Conservation (phyloP, 2,113 vertebrate genomes). For the Raja brachyura region DNA sequence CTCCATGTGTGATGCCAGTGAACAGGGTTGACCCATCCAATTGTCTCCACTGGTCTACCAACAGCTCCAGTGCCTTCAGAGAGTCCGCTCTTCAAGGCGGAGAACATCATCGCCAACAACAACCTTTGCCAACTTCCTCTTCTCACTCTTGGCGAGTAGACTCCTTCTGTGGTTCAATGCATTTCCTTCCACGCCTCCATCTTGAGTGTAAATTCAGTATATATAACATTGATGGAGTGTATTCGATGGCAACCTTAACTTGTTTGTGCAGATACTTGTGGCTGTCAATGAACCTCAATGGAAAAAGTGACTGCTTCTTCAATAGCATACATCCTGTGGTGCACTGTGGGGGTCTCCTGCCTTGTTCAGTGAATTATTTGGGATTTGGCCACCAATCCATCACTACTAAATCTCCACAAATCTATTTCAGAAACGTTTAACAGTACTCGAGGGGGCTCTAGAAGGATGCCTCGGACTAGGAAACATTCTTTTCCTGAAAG, state of each 20-base stretch:
- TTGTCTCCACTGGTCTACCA: too few species aligned
- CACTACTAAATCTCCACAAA: background rate
- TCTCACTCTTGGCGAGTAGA: background rate
- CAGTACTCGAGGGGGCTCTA: background rate
- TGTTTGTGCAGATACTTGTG: background rate
- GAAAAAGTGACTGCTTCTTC: background rate
- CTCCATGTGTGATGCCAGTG: too few species aligned
- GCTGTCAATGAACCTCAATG: background rate
- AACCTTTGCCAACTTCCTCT: background rate
- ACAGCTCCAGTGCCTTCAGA: background rate
- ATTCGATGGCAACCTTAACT: background rate
- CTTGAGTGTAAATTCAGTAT: background rate
- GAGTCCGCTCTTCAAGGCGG: background rate
- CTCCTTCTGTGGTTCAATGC: background rate
- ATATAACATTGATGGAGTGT: background rate
- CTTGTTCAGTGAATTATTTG: background rate
- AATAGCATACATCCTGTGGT: background rate
- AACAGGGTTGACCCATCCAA: too few species aligned
- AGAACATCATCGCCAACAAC: background rate
- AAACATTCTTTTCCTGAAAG: constrained; percentile 10
- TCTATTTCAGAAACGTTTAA: background rate
- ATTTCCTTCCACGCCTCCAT: background rate
- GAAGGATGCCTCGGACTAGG: background rate
- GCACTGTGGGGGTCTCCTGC: background rate
- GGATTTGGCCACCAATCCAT: background rate